A percentile compares a stretch with the other conserved stretches of the same genome.
Evolutionary conservation across 2,797 vertebrate genomes (phyloP).

Genomic region (Acropternis orthonyx): DNA sequence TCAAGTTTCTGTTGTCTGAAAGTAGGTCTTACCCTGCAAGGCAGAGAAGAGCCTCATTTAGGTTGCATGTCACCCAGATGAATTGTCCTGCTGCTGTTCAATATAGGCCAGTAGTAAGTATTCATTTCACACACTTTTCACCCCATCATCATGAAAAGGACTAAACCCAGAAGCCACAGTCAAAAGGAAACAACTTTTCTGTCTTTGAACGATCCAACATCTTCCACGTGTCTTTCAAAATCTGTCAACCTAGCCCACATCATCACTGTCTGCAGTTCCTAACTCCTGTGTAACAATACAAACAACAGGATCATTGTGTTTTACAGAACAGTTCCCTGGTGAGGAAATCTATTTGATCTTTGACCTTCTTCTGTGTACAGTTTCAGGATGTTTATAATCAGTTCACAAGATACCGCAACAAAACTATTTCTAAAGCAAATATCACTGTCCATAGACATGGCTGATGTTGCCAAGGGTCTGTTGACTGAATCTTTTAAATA

Average conservation of each 20-base stretch:
- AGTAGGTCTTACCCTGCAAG: background rate
- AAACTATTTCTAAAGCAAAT: constrained; percentile 1
- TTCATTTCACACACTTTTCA: background rate
- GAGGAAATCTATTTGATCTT: constrained; percentile 53
- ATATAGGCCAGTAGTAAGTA: background rate
- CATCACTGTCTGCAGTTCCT: background rate
- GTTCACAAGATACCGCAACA: background rate
- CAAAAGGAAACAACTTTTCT: background rate
- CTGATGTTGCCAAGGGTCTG: background rate
- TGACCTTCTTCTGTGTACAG: constrained; percentile 3
- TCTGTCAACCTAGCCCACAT: background rate
- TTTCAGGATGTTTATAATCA: constrained; percentile 37
- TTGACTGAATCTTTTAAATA: background rate
- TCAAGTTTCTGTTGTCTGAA: background rate
- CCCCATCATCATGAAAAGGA: background rate
- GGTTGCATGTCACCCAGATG: background rate
- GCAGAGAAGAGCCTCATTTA: background rate
- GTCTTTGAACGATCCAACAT: background rate
- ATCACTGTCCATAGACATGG: background rate
- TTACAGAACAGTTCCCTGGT: background rate
- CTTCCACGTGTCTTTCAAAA: background rate
- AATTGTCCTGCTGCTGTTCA: background rate
- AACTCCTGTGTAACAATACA: background rate
- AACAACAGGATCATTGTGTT: background rate
- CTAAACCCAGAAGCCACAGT: background rate